Evolutionary conservation across 2,797 vertebrate genomes (phyloP), one percentile per base, ranked within the genome.

Genomic region (Echiichthys vipera): DNA sequence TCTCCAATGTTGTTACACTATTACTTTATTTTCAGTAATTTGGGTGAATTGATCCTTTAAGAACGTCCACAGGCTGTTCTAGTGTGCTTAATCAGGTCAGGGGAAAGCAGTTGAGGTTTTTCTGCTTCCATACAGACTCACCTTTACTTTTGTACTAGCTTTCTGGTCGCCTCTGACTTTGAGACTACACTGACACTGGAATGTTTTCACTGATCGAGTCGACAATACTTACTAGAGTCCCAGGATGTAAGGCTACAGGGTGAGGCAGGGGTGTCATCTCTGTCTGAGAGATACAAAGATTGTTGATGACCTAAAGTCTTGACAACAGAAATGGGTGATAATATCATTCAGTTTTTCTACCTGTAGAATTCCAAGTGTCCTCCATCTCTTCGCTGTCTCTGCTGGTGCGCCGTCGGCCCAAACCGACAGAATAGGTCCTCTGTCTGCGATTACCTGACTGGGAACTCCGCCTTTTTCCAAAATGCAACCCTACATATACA

Each of bases 161-260:
- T 46, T 78, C 29, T 56, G 43, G 24, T 65, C 25, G 9, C 34
- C 20, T 70, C 50, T 58, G n/a, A 65, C 36, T 17, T 61, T 22
- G 12, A 73, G 29, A 62, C 73, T 80, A 51, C 11, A 37, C 72
- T 71, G 63, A 64, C 65, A 64, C 61, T 36, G 14, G 12, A 75
- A 32, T 29, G 51, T 69, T 59, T 71, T 59, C 71, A 71, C 66
- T 22, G 50, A 54, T 42, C 5, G 49, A 59, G 49, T 47, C 24
- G 20, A 75, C 62, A 54, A 74, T 78, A 94, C 94, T 93, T 88
- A 95, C 94, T 94, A 78, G 92, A 92, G 79, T 96, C 95, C 90
- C 95, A 96, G 81, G 96, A 96, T 49, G 93, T 94, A 74, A 92
- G 18, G 73, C 95, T 96, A 86, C 91, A 93, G 0, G 84, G 94